Conservation (phyloP, 92 coral and sea anemone genomes). For the Ricordea florida region DNA sequence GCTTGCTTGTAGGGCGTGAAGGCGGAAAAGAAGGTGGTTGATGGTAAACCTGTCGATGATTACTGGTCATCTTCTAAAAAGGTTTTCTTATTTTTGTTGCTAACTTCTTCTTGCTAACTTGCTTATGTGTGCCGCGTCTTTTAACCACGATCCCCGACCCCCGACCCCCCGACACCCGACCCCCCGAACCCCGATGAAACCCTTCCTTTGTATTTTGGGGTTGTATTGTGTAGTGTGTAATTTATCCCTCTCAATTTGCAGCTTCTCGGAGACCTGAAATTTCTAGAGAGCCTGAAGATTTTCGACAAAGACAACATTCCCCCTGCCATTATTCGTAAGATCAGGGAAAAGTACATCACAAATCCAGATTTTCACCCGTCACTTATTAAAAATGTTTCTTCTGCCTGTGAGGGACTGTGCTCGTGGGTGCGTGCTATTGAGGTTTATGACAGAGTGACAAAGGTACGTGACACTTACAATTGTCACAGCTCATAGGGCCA, state of each 20-base stretch:
- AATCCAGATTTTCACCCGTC: conserved; percentile 96
- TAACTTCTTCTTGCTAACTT: neutral
- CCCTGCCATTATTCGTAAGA: conserved; percentile 75
- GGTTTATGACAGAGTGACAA: conserved; percentile 96
- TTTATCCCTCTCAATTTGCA: neutral
- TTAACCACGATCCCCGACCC: too few species aligned
- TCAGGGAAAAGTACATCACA: conserved; percentile 92
- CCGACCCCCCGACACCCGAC: too few species aligned
- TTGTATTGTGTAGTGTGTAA: too few species aligned
- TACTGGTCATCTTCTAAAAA: conserved; percentile 96
- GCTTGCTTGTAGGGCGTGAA: conserved; percentile 91
- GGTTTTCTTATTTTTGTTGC: conserved; percentile 29
- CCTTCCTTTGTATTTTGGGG: too few species aligned
- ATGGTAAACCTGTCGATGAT: conserved; percentile 91
- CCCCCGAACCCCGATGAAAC: too few species aligned
- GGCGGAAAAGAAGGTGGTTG: conserved; percentile 87
- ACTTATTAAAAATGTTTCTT: conserved; percentile 89
- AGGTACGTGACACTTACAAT: conserved; percentile 62
- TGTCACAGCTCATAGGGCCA: too few species aligned
- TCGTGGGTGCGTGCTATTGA: conserved; percentile 99
- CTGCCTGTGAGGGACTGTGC: conserved; percentile 97
- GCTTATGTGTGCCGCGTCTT: too few species aligned
- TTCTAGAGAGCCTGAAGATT: conserved; percentile 88
- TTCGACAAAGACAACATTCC: conserved; percentile 94
- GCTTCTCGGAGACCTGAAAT: conserved; percentile 94